These are phyloP conservation scores for Spea multiplicata DNA, from an alignment of 2,113 vertebrate genomes.

Conservation along the genomic window DNA sequence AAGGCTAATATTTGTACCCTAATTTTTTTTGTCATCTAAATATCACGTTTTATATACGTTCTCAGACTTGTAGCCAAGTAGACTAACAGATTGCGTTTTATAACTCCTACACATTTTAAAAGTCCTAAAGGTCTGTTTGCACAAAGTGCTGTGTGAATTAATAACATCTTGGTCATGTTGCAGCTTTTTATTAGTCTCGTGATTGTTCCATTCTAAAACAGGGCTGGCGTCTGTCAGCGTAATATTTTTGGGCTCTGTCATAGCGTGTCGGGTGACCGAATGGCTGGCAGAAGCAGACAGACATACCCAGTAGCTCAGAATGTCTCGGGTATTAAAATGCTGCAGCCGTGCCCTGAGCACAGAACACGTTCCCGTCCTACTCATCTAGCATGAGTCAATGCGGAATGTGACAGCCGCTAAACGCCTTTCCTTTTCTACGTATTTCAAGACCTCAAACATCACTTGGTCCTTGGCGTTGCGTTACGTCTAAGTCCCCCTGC, in stretches of 20 bases:
- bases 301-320: constrained; percentile 7
- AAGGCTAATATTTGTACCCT: too few relatives aligned
- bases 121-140: not conserved
- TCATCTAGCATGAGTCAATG: not conserved
- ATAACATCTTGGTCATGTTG: not conserved
- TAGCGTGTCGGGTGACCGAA: not conserved
- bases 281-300: not conserved
- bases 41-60: too few relatives aligned
- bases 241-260: not conserved
- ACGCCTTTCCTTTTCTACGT: too few relatives aligned
- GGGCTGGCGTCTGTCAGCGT: not conserved
- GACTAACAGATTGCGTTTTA: too few relatives aligned
- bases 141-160: not conserved
- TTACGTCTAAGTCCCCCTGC: too few relatives aligned
- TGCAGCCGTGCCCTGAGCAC: not conserved
- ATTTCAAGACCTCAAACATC: too few relatives aligned
- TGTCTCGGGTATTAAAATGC: not conserved
- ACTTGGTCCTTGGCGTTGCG: too few relatives aligned
- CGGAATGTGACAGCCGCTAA: too few relatives aligned
- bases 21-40: too few relatives aligned
- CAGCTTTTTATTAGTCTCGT: not conserved
- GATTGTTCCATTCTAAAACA: constrained; percentile 2
- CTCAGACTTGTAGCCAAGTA: too few relatives aligned
- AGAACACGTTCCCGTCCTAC: not conserved
- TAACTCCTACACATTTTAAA: too few relatives aligned